Conservation (phyloP, 1,140 invertebrate species). For the Drosophila serrata region DNA sequence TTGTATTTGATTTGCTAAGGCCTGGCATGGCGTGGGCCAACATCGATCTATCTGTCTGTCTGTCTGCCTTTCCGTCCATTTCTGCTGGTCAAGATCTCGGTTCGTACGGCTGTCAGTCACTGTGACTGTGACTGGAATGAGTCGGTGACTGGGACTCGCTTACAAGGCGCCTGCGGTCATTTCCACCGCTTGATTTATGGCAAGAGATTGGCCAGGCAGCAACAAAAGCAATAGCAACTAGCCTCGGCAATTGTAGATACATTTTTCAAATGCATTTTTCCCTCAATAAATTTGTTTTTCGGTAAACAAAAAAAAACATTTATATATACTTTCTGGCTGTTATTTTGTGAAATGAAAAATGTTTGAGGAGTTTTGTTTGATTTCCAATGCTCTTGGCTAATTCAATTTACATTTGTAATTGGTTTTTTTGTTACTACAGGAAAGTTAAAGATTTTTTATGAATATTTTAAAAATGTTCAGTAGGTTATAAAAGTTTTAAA, state of each 20-base stretch:
- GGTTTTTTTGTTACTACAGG: conserved; percentile 22
- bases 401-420: conserved; percentile 61
- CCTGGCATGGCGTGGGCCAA: conserved; percentile 75
- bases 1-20: conserved; percentile 80
- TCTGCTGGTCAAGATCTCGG: conserved; percentile 73
- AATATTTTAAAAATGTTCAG: neutral
- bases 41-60: conserved; percentile 38
- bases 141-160: conserved; percentile 75
- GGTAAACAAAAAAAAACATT: neutral
- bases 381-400: conserved; percentile 48
- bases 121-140: conserved; percentile 53
- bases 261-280: conserved; percentile 73
- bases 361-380: conserved; percentile 46
- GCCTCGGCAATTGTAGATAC: conserved; percentile 75
- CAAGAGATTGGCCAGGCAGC: conserved; percentile 70
- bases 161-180: conserved; percentile 81
- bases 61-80: conserved; percentile 22
- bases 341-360: conserved; percentile 49
- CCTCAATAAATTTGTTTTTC: conserved; percentile 32
- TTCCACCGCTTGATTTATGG: conserved; percentile 80
- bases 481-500: neutral
- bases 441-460: neutral
- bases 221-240: conserved; percentile 48
- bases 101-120: conserved; percentile 73
- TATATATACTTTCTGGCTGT: conserved; percentile 33